These are phyloP conservation scores for Acipenser ruthenus DNA, from an alignment of 2,797 vertebrate species.

Conservation along the genomic window DNA sequence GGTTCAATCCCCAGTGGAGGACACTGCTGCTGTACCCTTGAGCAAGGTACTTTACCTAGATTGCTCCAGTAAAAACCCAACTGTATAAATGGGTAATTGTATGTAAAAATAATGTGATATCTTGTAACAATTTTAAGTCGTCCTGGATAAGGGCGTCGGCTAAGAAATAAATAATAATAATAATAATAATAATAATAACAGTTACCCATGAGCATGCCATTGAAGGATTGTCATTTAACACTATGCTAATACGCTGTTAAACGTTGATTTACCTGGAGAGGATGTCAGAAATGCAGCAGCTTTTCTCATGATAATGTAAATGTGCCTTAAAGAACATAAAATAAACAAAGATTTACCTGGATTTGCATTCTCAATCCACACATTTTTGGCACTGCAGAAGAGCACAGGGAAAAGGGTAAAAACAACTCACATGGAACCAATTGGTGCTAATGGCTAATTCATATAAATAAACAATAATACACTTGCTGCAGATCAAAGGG, in stretches of 20 bases:
- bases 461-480: neutral
- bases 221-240: conserved; percentile 21
- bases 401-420: neutral
- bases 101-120: no score
- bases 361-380: conserved; percentile 49
- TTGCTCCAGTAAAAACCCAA: no score
- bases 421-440: conserved; percentile 6
- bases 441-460: neutral
- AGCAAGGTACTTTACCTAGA: no score
- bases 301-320: conserved; percentile 32
- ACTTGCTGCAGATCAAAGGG: conserved; percentile 9
- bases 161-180: no score
- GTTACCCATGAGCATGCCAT: conserved; percentile 27
- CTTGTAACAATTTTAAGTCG: no score
- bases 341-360: conserved; percentile 41
- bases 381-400: conserved; percentile 29
- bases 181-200: neutral
- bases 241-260: conserved; percentile 44
- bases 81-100: no score
- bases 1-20: no score
- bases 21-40: no score
- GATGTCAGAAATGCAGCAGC: conserved; percentile 26
- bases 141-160: no score
- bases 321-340: conserved; percentile 28
- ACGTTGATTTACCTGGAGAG: conserved; percentile 46